Base-by-base conservation (phyloP, 2,113 vertebrate genomes). In the Pelusios castaneus region DNA sequence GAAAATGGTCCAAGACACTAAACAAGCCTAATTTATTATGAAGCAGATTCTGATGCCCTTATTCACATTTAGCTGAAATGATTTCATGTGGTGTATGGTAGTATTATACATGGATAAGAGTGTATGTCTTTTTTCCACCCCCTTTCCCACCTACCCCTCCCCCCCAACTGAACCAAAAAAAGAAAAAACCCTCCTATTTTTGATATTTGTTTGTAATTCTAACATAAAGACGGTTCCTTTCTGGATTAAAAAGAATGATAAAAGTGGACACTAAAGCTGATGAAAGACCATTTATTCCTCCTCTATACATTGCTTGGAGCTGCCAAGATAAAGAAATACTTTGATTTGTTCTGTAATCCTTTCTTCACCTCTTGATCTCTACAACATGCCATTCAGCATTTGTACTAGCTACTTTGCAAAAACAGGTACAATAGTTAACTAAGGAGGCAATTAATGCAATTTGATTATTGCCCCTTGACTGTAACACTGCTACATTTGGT, bases 401-500 rank as follows among this genome's bases (percentile, higher is more conserved):
- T 2, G 31, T 56, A 12, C 54, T 85, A 54, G 47, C 14, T 55
- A 12, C 89, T 95, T 88, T 84, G 38, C 78, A 92, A 67, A 90
- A 92, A 2, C 38, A 81, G 34, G 58, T 88, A 43, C 21, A 80
- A 60, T 55, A 49, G 55, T 75, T 82, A 92, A 56, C 25, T 1
- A 4, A 76, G 80, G 49, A 91, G 87, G 9, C 77, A 38, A 47
- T 79, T 73, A 91, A 34, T 56, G 38, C 47, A 75, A 41, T 78
- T 83, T 85, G 41, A 88, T 95, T 70, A 89, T 84, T 93, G 85
- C 76, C 41, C 58, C 89, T 84, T 92, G 47, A 95, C 82, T 92
- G 70, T 82, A 55, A 63, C 70, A 67, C 22, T 90, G 95, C 93
- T 94, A 91, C 83, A 86, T 2, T 91, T 91, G 94, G 84, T 85